phyloP scores from a whole-genome alignment of 2,888 invertebrate genomes.

The Xylocampa areola region DNA sequence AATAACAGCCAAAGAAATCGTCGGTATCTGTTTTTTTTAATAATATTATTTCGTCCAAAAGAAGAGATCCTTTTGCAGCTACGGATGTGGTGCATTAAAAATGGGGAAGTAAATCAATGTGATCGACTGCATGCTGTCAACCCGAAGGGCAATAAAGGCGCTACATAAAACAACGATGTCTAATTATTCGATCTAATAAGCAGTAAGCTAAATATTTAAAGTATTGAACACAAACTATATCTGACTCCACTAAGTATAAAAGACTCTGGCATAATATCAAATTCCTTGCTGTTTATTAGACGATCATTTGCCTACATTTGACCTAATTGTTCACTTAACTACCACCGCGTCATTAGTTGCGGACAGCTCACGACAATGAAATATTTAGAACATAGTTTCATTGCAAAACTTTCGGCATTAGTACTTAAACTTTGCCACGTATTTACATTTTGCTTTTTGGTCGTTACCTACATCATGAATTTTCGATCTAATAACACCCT shows the following conservation, averaged over 20 bases:
- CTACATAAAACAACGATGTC: conserved; percentile 37
- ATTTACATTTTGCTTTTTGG: conserved; percentile 1
- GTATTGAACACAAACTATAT: conserved; percentile 15
- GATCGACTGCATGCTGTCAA: conserved; percentile 48
- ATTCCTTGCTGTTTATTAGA: conserved; percentile 50
- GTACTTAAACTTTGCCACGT: conserved; percentile 6
- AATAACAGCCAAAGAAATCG: too few relatives aligned
- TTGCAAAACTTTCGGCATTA: conserved; percentile 41
- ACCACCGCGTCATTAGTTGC: conserved; percentile 58
- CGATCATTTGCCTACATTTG: conserved; percentile 58
- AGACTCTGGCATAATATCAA: conserved; percentile 34
- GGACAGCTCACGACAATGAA: conserved; percentile 53
- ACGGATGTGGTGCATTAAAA: conserved; percentile 61
- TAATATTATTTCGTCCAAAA: conserved; percentile 13
- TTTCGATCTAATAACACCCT: not conserved
- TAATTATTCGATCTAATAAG: too few relatives aligned
- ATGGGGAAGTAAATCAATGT: conserved; percentile 60
- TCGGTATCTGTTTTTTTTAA: too few relatives aligned
- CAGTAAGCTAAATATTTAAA: not conserved
- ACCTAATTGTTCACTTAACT: conserved; percentile 61
- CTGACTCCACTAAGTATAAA: conserved; percentile 26
- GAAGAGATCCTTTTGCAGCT: conserved; percentile 58
- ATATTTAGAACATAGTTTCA: conserved; percentile 47
- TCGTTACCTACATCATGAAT: not conserved
- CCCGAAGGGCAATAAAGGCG: conserved; percentile 38